Conservation (phyloP, 2,797 vertebrate species). For the Acrocephalus scirpaceus region DNA sequence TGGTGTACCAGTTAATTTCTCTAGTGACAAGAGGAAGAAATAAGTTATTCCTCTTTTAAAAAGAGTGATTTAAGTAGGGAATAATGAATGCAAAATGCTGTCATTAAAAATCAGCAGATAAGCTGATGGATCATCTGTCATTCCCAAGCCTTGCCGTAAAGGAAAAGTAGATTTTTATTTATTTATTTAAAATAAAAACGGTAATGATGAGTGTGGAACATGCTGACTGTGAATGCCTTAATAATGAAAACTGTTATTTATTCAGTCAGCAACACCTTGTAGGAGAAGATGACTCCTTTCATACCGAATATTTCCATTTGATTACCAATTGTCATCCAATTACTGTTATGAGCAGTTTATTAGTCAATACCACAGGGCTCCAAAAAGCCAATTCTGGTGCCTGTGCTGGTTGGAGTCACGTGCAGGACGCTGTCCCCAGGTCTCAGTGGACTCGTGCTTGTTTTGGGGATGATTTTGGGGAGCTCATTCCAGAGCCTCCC, state of each 20-base stretch:
- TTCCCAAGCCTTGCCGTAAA: constrained; percentile 14
- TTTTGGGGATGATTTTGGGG: not conserved
- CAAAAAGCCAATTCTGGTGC: not conserved
- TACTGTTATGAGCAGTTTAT: not conserved
- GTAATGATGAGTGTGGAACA: not conserved
- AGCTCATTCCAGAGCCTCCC: not conserved
- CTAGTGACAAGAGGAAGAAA: constrained; percentile 58
- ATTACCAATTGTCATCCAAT: not conserved
- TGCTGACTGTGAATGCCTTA: not conserved
- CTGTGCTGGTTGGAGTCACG: rapidly evolving
- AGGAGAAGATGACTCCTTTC: not conserved
- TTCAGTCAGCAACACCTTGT: not conserved
- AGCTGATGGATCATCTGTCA: constrained; percentile 69
- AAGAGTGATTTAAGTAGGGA: constrained; percentile 60
- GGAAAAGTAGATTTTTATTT: not conserved
- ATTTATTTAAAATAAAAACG: not conserved
- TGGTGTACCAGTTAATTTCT: constrained; percentile 46
- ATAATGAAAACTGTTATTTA: not conserved
- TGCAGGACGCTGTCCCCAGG: not conserved
- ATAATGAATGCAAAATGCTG: constrained; percentile 70
- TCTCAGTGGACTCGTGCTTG: rapidly evolving
- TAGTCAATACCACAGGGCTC: not conserved
- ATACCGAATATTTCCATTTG: not conserved
- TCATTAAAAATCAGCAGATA: constrained; percentile 57
- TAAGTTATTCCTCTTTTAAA: constrained; percentile 48